A percentile compares a stretch with the other conserved stretches of the same genome.
phyloP scores from a whole-genome alignment of 2,888 invertebrate genomes.

The Sabatieria punctata region DNA sequence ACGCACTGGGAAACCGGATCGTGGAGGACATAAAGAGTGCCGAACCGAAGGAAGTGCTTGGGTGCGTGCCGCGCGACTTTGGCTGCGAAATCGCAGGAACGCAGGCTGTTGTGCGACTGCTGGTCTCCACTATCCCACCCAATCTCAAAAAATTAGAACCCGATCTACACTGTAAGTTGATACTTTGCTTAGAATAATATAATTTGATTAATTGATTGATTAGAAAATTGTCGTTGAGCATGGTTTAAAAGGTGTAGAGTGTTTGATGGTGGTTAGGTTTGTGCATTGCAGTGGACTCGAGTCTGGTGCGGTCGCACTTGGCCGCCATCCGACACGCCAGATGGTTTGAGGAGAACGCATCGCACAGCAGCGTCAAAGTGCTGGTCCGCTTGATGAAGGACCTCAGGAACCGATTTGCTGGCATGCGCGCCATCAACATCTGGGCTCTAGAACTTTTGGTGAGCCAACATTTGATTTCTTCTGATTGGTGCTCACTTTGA shows the following conservation, averaged over 20 bases:
- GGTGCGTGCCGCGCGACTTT: constrained; percentile 27
- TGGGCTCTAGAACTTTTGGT: constrained; percentile 87
- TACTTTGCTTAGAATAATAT: too few relatives aligned
- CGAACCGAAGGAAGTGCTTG: constrained; percentile 32
- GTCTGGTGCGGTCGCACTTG: constrained; percentile 66
- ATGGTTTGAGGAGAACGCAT: constrained; percentile 96
- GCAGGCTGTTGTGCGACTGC: constrained; percentile 67
- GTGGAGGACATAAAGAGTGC: constrained; percentile 60
- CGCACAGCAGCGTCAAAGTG: constrained; percentile 86
- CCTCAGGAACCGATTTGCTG: constrained; percentile 68
- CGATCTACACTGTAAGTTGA: constrained; percentile 47
- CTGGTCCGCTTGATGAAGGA: constrained; percentile 82
- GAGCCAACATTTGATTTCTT: constrained; percentile 5
- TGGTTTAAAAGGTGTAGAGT: too few relatives aligned
- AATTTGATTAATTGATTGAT: too few relatives aligned
- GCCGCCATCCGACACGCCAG: constrained; percentile 85
- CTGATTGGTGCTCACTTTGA: constrained; percentile 5
- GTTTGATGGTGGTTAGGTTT: too few relatives aligned
- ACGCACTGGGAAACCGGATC: constrained; percentile 70
- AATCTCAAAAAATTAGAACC: constrained; percentile 82
- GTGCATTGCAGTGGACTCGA: constrained; percentile 42
- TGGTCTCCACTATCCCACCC: constrained; percentile 82
- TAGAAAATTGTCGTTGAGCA: too few relatives aligned
- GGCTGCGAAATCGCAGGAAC: constrained; percentile 75
- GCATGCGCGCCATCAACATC: constrained; percentile 71